These are phyloP conservation scores for Hyposoter didymator DNA, from an alignment of 2,888 invertebrate species.

Conservation along the genomic window DNA sequence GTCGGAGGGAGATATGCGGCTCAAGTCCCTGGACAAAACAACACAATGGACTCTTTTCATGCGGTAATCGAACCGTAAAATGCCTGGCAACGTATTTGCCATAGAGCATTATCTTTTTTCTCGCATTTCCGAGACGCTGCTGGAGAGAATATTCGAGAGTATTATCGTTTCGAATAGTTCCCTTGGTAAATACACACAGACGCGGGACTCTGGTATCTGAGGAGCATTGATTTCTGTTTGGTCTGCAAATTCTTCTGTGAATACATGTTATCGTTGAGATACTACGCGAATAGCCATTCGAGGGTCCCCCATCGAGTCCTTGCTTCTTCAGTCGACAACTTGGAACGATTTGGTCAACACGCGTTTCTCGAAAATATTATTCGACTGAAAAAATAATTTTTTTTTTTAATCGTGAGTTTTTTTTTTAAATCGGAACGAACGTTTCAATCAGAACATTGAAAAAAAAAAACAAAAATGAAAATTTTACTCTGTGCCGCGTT, in stretches of 20 bases:
- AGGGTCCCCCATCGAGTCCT: background rate
- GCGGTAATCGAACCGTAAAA: background rate
- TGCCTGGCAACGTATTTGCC: background rate
- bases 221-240: slow-evolving; percentile 18
- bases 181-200: background rate
- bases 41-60: slow-evolving; percentile 7
- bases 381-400: background rate
- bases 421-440: background rate
- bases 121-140: background rate
- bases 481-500: background rate
- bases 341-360: background rate
- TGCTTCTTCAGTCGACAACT: background rate
- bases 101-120: background rate
- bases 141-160: background rate
- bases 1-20: background rate
- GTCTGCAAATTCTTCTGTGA: background rate
- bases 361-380: background rate
- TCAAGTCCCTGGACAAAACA: background rate
- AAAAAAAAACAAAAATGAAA: background rate
- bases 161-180: background rate
- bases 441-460: background rate
- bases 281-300: background rate
- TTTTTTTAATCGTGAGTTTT: no score
- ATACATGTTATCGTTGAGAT: slow-evolving; percentile 2
- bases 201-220: background rate